Base-by-base conservation (phyloP, 2,888 invertebrate species). In the Dioctria rufipes region DNA sequence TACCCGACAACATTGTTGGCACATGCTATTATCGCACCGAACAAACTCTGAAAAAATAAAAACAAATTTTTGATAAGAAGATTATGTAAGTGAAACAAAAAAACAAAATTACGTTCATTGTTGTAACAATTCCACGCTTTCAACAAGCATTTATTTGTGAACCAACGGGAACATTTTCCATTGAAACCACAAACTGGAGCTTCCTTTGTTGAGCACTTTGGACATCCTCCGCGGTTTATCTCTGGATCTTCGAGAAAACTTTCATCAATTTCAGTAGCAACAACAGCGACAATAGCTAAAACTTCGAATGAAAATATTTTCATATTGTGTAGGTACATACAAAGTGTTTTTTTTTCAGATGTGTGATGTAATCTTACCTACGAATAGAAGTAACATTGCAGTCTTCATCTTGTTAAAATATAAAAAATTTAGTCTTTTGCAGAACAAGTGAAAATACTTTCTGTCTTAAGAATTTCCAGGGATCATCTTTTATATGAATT, bases 21-120 rank as follows among this genome's bases (percentile, higher is more conserved):
- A 65, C 65, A 65, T 11, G 5, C 65, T 65, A 13, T 65, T 65
- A 42, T 65, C 65, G 5, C 65, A 65, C 11, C 42, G 65, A 6
- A 39, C 65, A 42, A 65, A 65, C 40, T 37, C 65, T 65, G 25
- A 25, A 25, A 25, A 25, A 25, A 25, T 25, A 25, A 25, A 25
- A 25, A 25, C 25, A 25, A 25, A 25, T 25, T 25, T 25, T 25
- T 25, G 25, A 25, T 25, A 25, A 25, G 0, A 25, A 25, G 1
- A 25, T 25, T 25, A 25, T 25, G 25, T 25, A 1, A 0, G 2
- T 25, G 2, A 25, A 25, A 25, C 0, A 25, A 25, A 25, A 25
- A 25, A 25, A 25, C 25, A 25, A 25, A 25, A 25, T 25, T 25
- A 25, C 25, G 25, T 25, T 54, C 54, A 4, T 8, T 4, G 11